phyloP scores from a whole-genome alignment of 2,113 vertebrate species.

The Orthonyx spaldingii region DNA sequence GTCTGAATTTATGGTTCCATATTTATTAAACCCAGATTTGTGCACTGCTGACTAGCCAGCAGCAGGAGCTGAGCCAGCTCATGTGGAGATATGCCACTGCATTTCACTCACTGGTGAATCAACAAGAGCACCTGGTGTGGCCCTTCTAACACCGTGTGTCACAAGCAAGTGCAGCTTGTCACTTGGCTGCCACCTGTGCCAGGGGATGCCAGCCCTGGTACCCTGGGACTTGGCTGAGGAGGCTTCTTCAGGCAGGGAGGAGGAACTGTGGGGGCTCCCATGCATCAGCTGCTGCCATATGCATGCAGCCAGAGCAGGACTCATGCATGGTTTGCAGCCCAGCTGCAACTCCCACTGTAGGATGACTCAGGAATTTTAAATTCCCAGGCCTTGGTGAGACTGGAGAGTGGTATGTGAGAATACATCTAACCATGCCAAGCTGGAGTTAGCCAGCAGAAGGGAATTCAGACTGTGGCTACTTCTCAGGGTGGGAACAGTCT shows the following conservation, averaged over 20 bases:
- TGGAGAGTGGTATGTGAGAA: not conserved
- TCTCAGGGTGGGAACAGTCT: not conserved
- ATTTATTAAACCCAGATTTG: conserved; percentile 32
- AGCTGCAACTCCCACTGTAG: not conserved
- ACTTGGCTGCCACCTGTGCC: not conserved
- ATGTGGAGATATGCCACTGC: not conserved
- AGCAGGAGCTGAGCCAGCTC: conserved; percentile 9
- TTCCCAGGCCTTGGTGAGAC: not conserved
- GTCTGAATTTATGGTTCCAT: not conserved
- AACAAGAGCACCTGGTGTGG: not conserved
- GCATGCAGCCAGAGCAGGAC: not conserved
- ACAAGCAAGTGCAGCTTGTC: not conserved
- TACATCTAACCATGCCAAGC: not conserved
- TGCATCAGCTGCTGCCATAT: not conserved
- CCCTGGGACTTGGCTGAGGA: not conserved
- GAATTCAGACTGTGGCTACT: not conserved
- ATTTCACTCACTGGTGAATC: not conserved
- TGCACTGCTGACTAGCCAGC: not conserved
- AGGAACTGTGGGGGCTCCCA: not conserved
- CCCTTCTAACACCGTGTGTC: not conserved
- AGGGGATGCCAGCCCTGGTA: not conserved
- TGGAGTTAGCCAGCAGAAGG: not conserved
- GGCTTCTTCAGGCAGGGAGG: not conserved
- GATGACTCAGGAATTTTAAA: not conserved
- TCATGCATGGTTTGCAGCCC: not conserved